Base-by-base conservation (phyloP, 2,888 invertebrate genomes). In the Tenthredo amoena region DNA sequence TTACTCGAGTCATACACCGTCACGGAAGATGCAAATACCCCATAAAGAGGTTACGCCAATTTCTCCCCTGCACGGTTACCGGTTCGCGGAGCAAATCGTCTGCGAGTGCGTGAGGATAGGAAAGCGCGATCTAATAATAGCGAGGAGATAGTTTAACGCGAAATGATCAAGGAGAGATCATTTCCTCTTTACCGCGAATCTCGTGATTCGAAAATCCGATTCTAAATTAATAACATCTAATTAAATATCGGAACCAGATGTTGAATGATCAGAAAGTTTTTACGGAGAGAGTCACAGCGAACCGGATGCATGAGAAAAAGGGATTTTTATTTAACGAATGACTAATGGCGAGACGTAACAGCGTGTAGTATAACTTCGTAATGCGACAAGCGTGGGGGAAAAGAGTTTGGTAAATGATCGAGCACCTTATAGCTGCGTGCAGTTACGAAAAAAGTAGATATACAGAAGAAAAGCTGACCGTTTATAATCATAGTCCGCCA, bases 1-100 rank as follows among this genome's bases (percentile, higher is more conserved):
- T 77, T 77, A 77, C 50, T 77, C 77, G 10, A 31, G 77, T 74
- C 40, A 74, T 43, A 43, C 43, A 6, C 21, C 40, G 72, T 68
- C 72, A 74, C 72, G 72, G 43, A 40, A 43, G 68, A 68, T 68
- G 68, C 68, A 18, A 68, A 71, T 37, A 34, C 71, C 37, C 34
- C 37, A 37, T 37, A 34, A 74, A 43, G 43, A 74, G 43, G 40
- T 15, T 74, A 26, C 74, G 43, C 74, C n/a, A 72, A 74, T 74
- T 72, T 72, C 21, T 72, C 43, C n/a, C 40, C 10, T 74, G 15
- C 40, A 43, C 2, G 37, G n/a, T 72, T 72, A 37, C 9, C 37
- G n/a, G 18, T 72, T n/a, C 40, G 26, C 65, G 31, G 10, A 21
- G 12, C 15, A 15, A 31, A 12, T 65, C 26, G 21, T 12, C 2